phyloP scores from a whole-genome alignment of 1,140 invertebrate genomes.

The Caenorhabditis inopinata region DNA sequence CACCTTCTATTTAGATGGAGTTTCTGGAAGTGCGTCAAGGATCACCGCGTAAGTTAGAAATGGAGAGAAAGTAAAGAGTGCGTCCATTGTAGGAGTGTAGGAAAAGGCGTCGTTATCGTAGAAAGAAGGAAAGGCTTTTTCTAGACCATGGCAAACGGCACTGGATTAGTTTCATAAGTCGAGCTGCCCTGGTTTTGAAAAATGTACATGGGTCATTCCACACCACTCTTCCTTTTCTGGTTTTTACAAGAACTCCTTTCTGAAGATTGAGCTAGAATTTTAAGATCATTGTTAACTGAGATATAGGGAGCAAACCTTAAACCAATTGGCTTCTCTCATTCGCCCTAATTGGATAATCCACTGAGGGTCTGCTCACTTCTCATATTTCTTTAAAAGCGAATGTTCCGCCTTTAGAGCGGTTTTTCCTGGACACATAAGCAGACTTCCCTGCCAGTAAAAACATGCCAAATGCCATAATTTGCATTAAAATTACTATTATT shows the following conservation, averaged over 20 bases:
- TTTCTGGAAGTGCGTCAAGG: slow-evolving; percentile 31
- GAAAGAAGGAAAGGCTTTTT: slow-evolving; percentile 22
- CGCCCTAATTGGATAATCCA: slow-evolving; percentile 12
- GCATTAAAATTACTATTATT: slow-evolving; percentile 13
- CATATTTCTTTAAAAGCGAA: not conserved
- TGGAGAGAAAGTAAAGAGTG: not conserved
- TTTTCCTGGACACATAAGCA: not conserved
- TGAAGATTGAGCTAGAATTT: not conserved
- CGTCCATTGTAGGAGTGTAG: not conserved
- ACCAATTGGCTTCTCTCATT: not conserved
- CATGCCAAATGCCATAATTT: not conserved
- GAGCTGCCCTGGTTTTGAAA: slow-evolving; percentile 30
- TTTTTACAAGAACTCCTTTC: not conserved
- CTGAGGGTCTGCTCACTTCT: not conserved
- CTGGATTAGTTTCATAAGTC: slow-evolving; percentile 34
- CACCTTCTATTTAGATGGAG: slow-evolving; percentile 23
- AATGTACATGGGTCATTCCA: slow-evolving; percentile 24
- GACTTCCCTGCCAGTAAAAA: not conserved
- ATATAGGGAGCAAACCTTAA: too few relatives aligned
- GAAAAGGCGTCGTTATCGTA: not conserved
- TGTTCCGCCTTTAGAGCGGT: not conserved
- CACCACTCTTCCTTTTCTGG: not conserved
- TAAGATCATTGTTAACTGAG: slow-evolving; percentile 2
- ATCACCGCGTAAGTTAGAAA: slow-evolving; percentile 15
- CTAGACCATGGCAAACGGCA: slow-evolving; percentile 1